phyloP scores from a whole-genome alignment of 2,113 vertebrate genomes.

The Cairina moschata region DNA sequence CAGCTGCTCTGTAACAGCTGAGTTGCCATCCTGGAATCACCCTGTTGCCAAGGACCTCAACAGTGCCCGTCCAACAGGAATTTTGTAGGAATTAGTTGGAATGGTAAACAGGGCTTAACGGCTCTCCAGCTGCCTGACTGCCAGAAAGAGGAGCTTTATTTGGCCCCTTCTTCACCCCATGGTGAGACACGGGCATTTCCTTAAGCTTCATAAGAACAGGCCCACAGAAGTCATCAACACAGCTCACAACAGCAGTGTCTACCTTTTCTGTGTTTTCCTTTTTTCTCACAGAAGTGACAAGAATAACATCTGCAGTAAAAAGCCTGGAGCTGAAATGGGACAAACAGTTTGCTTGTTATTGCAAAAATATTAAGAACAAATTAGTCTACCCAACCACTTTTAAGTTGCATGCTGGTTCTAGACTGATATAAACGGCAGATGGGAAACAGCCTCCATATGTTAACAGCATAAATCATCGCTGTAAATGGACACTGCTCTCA shows the following conservation, averaged over 20 bases:
- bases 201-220: not conserved
- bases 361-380: not conserved
- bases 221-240: not conserved
- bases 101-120: not conserved
- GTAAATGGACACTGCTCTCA: not conserved
- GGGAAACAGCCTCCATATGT: not conserved
- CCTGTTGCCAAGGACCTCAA: rapidly evolving
- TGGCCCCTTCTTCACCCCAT: not conserved
- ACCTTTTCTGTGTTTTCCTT: not conserved
- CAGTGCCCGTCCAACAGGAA: rapidly evolving
- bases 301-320: not conserved
- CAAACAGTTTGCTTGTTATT: not conserved
- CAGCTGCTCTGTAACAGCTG: not conserved
- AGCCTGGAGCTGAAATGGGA: not conserved
- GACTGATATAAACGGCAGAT: not conserved
- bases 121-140: not conserved
- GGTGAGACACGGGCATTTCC: not conserved
- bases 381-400: not conserved
- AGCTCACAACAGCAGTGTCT: not conserved
- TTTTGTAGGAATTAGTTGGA: not conserved
- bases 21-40: not conserved
- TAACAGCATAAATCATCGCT: not conserved
- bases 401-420: not conserved
- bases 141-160: not conserved
- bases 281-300: not conserved